Base-by-base conservation (phyloP, 1,140 invertebrate species). In the Bombus waltoni region DNA sequence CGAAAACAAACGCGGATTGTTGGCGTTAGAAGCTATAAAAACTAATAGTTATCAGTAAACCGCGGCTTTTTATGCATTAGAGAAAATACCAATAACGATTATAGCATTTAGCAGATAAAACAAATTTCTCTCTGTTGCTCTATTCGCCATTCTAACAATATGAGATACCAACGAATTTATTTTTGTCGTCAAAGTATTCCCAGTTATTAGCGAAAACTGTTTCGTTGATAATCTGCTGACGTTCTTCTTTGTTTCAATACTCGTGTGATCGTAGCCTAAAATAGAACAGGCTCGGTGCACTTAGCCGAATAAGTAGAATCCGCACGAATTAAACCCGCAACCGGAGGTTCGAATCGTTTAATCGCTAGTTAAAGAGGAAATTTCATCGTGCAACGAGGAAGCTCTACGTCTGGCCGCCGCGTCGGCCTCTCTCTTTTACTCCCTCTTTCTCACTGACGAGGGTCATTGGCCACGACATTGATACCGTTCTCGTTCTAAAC, bases 381-480 rank as follows among this genome's bases (percentile, higher is more conserved):
- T 83, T 83, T 83, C 81, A 83, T 83, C 25, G 70, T 35, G 40
- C 35, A 40, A 11, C 79, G 35, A 18, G 59, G 72, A 28, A 3
- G 59, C 35, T 42, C 47, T n/a, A 47, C 68, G n/a, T 35, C 72
- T 57, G 72, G 15, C 35, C 81, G 59, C 44, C 59, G n/a, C 18
- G 47, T 53, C 44, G 22, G 42, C 32, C 59, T n/a, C 57, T 76
- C 57, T 40, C 35, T 77, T 32, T 59, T 25, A 13, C 74, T 53
- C 47, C n/a, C 74, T 35, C 44, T 40, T 62, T 62, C 57, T 32
- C 35, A 28, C 3, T 10, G 57, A 9, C 22, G n/a, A 83, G 81
- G 81, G 81, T 83, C 81, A 83, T 76, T 47, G 81, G n/a, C 81
- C 81, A 76, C 72, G 73, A 53, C 72, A 76, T 83, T 83, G 72